Conservation (phyloP, 2,113 vertebrate species). For the Glaucomys volans region DNA sequence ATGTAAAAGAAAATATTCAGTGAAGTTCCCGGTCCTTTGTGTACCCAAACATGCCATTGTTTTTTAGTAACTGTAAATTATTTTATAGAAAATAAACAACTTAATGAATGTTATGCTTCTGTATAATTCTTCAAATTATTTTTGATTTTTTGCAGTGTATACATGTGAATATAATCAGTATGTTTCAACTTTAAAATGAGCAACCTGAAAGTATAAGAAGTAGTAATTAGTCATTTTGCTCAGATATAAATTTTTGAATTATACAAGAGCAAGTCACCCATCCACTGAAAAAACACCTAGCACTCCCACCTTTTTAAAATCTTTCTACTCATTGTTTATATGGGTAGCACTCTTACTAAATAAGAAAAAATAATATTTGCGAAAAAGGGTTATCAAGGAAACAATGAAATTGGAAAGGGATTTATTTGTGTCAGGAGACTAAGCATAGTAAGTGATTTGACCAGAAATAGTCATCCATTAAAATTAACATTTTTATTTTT, state of each 20-base stretch:
- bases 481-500: not conserved
- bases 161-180: not conserved
- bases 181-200: not conserved
- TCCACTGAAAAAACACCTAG: not conserved
- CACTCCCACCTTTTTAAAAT: not conserved
- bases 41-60: not conserved
- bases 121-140: not conserved
- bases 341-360: not conserved
- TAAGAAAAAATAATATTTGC: not conserved
- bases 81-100: slow-evolving; percentile 9
- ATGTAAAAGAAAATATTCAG: not conserved
- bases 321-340: not conserved
- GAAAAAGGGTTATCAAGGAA: not conserved
- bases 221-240: not conserved
- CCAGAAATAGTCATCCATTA: not conserved
- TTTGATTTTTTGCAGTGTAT: not conserved
- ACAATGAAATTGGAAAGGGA: not conserved
- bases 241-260: not conserved
- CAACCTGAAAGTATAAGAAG: not conserved
- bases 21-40: not conserved
- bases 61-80: not conserved
- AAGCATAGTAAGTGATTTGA: not conserved
- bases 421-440: not conserved
- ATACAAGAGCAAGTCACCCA: not conserved
- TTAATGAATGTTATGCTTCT: not conserved